phyloP scores from a whole-genome alignment of 2,797 vertebrate genomes.

The Gila robusta region DNA sequence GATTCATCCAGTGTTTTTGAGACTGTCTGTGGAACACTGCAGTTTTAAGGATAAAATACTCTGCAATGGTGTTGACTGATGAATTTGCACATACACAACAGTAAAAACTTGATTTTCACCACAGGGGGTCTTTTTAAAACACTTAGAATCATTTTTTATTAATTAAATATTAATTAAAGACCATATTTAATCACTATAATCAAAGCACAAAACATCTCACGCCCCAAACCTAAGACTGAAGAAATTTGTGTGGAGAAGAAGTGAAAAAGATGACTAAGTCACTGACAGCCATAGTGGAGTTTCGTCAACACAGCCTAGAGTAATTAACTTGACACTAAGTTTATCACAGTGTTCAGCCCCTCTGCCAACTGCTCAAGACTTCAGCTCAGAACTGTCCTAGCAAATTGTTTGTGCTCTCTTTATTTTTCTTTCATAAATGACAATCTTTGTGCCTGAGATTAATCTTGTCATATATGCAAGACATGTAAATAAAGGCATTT shows the following conservation, averaged over 20 bases:
- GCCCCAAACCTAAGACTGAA: neutral
- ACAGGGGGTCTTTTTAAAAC: neutral
- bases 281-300: slow-evolving; percentile 7
- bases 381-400: neutral
- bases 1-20: neutral
- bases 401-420: slow-evolving; percentile 6
- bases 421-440: neutral
- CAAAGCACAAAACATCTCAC: neutral
- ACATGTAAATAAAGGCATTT: slow-evolving; percentile 5
- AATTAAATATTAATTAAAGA: neutral
- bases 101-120: neutral
- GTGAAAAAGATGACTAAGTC: neutral
- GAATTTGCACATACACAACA: neutral
- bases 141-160: neutral
- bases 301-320: slow-evolving; percentile 3
- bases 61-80: neutral
- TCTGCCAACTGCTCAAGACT: slow-evolving; percentile 1
- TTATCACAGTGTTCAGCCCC: slow-evolving; percentile 17
- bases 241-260: neutral
- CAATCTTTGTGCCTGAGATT: neutral
- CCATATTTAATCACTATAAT: neutral
- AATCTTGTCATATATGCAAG: neutral
- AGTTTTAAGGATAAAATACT: neutral
- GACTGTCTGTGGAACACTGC: no score
- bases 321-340: slow-evolving; percentile 41